Evolutionary conservation across 2,888 invertebrate species (phyloP).

Genomic region (Lathronympha strigana): DNA sequence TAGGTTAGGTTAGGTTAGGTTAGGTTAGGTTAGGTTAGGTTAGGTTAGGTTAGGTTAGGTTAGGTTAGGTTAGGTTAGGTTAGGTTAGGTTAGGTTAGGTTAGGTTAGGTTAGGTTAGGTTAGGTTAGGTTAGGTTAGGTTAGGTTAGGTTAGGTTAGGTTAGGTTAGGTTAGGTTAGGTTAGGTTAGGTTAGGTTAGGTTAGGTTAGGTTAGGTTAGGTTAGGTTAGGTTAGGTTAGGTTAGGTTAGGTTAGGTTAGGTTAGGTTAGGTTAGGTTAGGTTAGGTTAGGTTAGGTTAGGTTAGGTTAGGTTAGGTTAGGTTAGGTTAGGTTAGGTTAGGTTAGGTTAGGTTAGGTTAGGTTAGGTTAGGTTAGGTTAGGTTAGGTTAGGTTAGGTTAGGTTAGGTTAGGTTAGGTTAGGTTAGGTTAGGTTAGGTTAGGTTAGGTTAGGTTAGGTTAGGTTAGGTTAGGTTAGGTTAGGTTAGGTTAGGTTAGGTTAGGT

Average conservation of each 20-base stretch:
- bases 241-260: neutral
- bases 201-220: neutral
- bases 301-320: neutral
- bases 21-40: neutral
- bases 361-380: neutral
- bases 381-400: neutral
- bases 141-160: neutral
- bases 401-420: neutral
- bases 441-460: neutral
- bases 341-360: neutral
- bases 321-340: neutral
- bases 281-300: neutral
- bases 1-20: neutral
- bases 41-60: neutral
- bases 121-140: neutral
- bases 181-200: neutral
- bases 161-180: neutral
- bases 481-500: neutral
- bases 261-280: neutral
- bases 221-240: neutral
- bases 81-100: neutral
- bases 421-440: neutral
- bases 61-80: neutral
- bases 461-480: neutral
- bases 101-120: neutral